Percentiles rank a stretch among this genome's conserved stretches.
phyloP scores from a whole-genome alignment of 2,113 vertebrate species.

The Mesembrinibis cayennensis region DNA sequence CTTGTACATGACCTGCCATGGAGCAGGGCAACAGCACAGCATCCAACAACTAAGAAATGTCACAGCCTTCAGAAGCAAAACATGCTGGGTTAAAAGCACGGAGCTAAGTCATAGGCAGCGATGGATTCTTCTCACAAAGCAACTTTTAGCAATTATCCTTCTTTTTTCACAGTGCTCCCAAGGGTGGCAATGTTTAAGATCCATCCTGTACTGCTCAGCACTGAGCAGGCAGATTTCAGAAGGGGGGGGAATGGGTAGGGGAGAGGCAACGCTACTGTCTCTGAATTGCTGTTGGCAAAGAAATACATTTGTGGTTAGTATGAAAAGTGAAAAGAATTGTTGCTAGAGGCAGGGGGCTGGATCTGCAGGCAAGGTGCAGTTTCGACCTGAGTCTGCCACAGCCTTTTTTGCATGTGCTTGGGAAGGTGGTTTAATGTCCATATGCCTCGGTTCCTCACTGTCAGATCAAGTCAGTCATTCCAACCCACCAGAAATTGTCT shows the following conservation, averaged over 20 bases:
- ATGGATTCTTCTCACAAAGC: background rate
- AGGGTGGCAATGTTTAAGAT: background rate
- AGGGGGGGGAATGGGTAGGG: accelerated
- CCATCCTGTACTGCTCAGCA: background rate
- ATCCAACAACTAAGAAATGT: background rate
- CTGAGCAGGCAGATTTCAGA: background rate
- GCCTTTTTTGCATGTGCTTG: accelerated
- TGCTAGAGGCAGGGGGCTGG: background rate
- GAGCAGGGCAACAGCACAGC: background rate
- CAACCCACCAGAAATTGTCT: background rate
- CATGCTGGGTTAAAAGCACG: background rate
- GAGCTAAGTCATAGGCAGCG: accelerated
- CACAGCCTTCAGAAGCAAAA: background rate
- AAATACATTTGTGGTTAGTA: background rate
- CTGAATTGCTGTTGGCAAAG: background rate
- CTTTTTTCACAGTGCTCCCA: background rate
- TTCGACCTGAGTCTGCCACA: no score
- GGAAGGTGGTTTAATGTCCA: background rate
- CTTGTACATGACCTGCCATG: accelerated
- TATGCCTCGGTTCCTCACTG: background rate
- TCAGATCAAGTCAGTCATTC: background rate
- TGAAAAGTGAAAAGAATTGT: background rate
- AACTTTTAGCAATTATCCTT: background rate
- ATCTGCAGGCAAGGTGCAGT: no score
- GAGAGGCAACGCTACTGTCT: background rate